Evolutionary conservation across 1,140 invertebrate genomes (phyloP).

Genomic region (Bacillus rossius): DNA sequence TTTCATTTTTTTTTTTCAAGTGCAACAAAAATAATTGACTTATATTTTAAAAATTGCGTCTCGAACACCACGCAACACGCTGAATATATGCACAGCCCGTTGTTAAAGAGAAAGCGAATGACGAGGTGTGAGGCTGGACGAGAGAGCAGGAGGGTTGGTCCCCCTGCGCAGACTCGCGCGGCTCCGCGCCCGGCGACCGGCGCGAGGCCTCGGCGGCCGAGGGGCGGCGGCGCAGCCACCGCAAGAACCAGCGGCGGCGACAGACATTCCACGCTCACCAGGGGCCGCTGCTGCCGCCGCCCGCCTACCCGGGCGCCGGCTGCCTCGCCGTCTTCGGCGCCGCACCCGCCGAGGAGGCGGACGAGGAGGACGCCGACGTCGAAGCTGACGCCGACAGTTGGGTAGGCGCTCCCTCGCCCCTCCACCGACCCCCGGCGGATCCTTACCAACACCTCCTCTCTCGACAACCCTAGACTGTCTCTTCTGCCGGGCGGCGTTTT

Average conservation of each 20-base stretch:
- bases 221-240: not conserved
- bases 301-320: constrained; percentile 29
- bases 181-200: too few relatives aligned
- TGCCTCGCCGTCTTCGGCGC: constrained; percentile 25
- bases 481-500: not conserved
- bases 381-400: not conserved
- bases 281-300: constrained; percentile 22
- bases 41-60: too few relatives aligned
- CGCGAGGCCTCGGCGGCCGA: not conserved
- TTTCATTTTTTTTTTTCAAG: too few relatives aligned
- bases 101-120: too few relatives aligned
- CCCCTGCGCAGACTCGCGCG: too few relatives aligned
- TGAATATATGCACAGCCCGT: too few relatives aligned
- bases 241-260: constrained; percentile 23
- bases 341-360: not conserved
- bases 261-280: constrained; percentile 44
- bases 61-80: too few relatives aligned
- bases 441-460: not conserved
- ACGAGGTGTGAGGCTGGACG: too few relatives aligned
- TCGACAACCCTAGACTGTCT: not conserved
- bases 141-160: too few relatives aligned
- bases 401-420: not conserved
- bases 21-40: too few relatives aligned
- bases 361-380: not conserved
- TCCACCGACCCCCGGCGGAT: not conserved